phyloP scores from a whole-genome alignment of 1,140 invertebrate species.

The Drosophila yakuba region DNA sequence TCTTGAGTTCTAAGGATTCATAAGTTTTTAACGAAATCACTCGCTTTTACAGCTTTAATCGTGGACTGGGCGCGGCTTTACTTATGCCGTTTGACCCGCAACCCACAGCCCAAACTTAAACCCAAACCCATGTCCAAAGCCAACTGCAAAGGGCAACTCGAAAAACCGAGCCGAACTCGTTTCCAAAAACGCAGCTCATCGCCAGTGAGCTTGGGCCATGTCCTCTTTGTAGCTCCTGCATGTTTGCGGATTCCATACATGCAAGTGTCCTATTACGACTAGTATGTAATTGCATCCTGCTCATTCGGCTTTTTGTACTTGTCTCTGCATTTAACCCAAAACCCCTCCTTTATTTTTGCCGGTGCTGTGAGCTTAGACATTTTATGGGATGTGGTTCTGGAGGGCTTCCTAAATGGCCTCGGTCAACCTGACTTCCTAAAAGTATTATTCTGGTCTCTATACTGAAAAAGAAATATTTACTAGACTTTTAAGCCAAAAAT shows the following conservation, averaged over 20 bases:
- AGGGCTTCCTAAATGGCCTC: neutral
- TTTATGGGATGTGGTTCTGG: neutral
- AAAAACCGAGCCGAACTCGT: neutral
- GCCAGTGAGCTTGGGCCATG: slow-evolving; percentile 17
- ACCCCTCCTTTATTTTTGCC: neutral
- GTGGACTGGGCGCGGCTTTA: slow-evolving; percentile 50
- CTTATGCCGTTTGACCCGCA: slow-evolving; percentile 49
- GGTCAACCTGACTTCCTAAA: neutral
- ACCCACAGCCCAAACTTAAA: neutral
- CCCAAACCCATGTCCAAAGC: neutral
- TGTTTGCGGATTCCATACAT: slow-evolving; percentile 55
- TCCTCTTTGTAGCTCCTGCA: slow-evolving; percentile 36
- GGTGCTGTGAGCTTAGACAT: neutral
- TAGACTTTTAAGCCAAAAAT: too few species aligned
- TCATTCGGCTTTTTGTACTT: neutral
- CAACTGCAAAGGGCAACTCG: too few species aligned
- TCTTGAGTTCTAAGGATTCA: too few species aligned
- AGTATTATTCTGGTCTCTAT: too few species aligned
- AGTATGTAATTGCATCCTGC: slow-evolving; percentile 31
- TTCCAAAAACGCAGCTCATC: slow-evolving; percentile 2
- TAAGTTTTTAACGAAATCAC: too few species aligned
- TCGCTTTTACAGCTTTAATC: slow-evolving; percentile 67
- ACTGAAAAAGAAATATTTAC: too few species aligned
- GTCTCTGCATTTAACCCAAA: slow-evolving; percentile 15
- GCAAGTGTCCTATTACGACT: slow-evolving; percentile 28